Evolutionary conservation across 2,888 invertebrate species (phyloP).

Genomic region (Ectemnius lituratus): DNA sequence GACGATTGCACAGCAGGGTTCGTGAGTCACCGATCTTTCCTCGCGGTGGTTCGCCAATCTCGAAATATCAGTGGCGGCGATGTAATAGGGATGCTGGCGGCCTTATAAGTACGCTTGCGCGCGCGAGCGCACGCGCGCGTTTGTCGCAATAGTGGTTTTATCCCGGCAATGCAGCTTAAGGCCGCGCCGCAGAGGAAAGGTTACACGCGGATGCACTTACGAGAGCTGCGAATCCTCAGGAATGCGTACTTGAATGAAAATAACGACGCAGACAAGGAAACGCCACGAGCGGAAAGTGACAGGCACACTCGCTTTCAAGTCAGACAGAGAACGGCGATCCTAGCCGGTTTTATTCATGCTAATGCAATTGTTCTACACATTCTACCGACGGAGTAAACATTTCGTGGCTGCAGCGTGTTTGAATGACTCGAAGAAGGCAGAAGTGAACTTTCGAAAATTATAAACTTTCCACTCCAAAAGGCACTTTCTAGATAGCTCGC

Average conservation of each 20-base stretch:
- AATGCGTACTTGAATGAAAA: conserved; percentile 57
- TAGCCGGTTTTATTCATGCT: too few species aligned
- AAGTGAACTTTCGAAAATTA: too few species aligned
- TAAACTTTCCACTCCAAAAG: too few species aligned
- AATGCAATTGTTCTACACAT: too few species aligned
- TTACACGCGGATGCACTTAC: conserved; percentile 59
- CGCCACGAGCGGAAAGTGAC: conserved; percentile 18
- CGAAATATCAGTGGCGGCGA: conserved; percentile 53
- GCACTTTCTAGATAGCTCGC: too few species aligned
- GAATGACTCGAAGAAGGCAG: too few species aligned
- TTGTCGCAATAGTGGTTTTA: conserved; percentile 56
- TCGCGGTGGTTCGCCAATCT: conserved; percentile 32
- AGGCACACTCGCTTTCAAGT: not conserved
- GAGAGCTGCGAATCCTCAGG: conserved; percentile 45
- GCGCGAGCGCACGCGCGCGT: conserved; percentile 5
- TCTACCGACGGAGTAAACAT: too few species aligned
- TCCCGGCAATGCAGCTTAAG: conserved; percentile 40
- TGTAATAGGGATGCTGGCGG: conserved; percentile 47
- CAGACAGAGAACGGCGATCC: too few species aligned
- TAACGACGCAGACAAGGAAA: too few species aligned
- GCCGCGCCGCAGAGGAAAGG: conserved; percentile 54
- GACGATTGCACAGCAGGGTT: too few species aligned
- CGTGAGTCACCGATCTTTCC: conserved; percentile 16
- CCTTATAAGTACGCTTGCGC: conserved; percentile 54
- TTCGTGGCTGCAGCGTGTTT: too few species aligned